Percentiles rank a stretch among this genome's conserved stretches.
phyloP scores from a whole-genome alignment of 2,113 vertebrate species.

The Callospermophilus lateralis region DNA sequence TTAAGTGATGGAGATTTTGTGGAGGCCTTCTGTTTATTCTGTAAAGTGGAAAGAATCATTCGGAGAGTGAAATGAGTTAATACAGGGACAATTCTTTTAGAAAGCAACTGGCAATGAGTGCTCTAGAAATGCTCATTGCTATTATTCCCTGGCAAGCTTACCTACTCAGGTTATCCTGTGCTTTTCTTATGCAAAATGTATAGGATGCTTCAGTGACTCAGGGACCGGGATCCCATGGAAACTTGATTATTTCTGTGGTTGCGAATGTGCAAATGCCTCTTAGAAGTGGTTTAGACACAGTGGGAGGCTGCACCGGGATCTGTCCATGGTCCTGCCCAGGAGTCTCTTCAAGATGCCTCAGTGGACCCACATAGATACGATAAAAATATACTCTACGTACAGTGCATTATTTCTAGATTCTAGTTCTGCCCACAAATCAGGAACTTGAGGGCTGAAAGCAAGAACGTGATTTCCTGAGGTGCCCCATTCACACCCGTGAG shows the following conservation, averaged over 20 bases:
- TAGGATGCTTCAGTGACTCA: not conserved
- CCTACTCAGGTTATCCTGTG: not conserved
- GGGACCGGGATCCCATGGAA: no score
- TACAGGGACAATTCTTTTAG: not conserved
- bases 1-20: not conserved
- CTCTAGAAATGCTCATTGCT: not conserved
- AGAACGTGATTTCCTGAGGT: constrained; percentile 24
- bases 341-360: not conserved
- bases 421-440: not conserved
- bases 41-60: not conserved
- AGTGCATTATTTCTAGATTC: not conserved
- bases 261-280: not conserved
- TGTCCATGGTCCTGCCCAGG: not conserved
- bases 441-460: not conserved
- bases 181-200: not conserved
- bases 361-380: not conserved
- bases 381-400: not conserved
- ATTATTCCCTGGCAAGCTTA: not conserved
- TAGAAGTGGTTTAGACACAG: not conserved
- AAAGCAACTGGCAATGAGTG: not conserved
- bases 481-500: not conserved
- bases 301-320: not conserved
- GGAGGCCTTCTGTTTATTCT: not conserved
- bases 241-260: not conserved
- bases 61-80: not conserved